phyloP scores from a whole-genome alignment of 1,140 invertebrate species.

The Heliconius nattereri region DNA sequence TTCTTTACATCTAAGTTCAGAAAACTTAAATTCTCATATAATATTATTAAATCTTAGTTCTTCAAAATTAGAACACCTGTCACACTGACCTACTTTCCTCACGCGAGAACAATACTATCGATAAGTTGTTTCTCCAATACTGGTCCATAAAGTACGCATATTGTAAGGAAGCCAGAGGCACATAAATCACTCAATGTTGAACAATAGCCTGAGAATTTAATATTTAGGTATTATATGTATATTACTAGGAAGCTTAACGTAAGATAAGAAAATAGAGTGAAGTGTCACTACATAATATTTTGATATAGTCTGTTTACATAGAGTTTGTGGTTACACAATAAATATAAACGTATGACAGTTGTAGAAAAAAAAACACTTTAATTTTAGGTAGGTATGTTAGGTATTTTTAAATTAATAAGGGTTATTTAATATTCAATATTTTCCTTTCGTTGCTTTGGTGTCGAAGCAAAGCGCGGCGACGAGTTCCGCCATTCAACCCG shows the following conservation, averaged over 20 bases:
- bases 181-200: slow-evolving; percentile 11
- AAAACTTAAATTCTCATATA: not conserved
- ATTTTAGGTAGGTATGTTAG: too few relatives aligned
- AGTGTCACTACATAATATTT: not conserved
- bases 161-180: slow-evolving; percentile 8
- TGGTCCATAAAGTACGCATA: slow-evolving; percentile 12
- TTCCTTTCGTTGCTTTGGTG: too few relatives aligned
- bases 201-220: slow-evolving; percentile 3
- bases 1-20: not conserved
- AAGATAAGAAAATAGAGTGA: not conserved
- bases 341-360: too few relatives aligned
- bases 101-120: slow-evolving; percentile 22
- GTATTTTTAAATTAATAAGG: too few relatives aligned
- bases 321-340: too few relatives aligned
- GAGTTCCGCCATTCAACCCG: too few relatives aligned
- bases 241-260: not conserved
- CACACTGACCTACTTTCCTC: slow-evolving; percentile 19
- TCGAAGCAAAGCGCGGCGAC: too few relatives aligned
- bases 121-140: slow-evolving; percentile 19
- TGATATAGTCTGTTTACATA: too few relatives aligned
- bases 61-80: slow-evolving; percentile 3
- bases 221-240: slow-evolving; percentile 11
- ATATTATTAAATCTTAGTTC: not conserved
- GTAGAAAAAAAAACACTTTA: too few relatives aligned
- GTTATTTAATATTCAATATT: too few relatives aligned